These are phyloP conservation scores for Crematogaster levior DNA, from an alignment of 2,888 invertebrate genomes.

Conservation along the genomic window DNA sequence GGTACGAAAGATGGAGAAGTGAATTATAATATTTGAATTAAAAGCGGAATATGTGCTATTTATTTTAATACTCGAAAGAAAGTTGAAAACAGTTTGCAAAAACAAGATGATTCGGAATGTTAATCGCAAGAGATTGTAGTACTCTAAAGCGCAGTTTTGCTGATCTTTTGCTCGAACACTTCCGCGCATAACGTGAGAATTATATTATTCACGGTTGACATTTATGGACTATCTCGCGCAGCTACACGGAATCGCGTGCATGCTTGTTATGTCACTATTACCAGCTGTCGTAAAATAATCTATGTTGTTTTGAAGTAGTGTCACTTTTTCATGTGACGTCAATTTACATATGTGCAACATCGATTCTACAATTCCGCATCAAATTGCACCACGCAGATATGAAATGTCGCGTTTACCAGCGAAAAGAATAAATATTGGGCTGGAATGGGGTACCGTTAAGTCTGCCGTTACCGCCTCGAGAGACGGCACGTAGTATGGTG, in stretches of 20 bases:
- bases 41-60: not conserved
- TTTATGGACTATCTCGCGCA: not conserved
- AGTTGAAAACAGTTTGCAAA: not conserved
- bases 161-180: not conserved
- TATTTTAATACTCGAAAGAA: not conserved
- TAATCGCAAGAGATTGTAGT: not conserved
- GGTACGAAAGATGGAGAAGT: not conserved
- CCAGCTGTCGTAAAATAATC: not conserved
- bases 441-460: conserved; percentile 84
- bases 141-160: not conserved
- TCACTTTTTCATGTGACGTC: conserved; percentile 24
- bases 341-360: not conserved
- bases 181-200: conserved; percentile 1
- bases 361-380: conserved; percentile 25
- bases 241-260: conserved; percentile 9
- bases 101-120: not conserved
- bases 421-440: conserved; percentile 85
- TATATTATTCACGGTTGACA: not conserved
- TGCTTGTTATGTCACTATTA: conserved; percentile 1
- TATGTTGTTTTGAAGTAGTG: not conserved
- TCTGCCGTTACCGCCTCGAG: conserved; percentile 85
- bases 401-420: conserved; percentile 72
- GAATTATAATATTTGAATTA: not conserved
- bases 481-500: conserved; percentile 70
- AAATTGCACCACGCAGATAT: conserved; percentile 50